These are phyloP conservation scores for Alaudala cheleensis DNA, from an alignment of 2,113 vertebrate genomes.

Conservation along the genomic window DNA sequence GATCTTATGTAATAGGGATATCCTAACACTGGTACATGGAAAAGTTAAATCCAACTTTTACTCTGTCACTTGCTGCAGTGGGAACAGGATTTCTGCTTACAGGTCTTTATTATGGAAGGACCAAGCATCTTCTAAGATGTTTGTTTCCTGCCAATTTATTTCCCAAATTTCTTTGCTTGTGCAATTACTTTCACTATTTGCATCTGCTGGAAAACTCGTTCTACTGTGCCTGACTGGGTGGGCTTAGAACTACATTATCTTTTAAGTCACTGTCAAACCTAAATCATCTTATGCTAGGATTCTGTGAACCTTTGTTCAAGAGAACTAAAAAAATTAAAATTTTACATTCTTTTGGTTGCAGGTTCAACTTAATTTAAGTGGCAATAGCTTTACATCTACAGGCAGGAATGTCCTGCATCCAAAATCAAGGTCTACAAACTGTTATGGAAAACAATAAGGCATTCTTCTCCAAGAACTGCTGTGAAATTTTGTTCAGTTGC, in stretches of 20 bases:
- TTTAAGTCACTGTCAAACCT: not conserved
- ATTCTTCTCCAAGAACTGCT: not conserved
- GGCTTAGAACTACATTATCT: not conserved
- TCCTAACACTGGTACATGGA: not conserved
- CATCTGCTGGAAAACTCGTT: not conserved
- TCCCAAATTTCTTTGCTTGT: not conserved
- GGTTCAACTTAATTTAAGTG: not conserved
- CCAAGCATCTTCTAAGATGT: not conserved
- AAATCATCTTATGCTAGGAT: not conserved
- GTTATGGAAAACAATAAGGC: not conserved
- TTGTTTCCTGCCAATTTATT: not conserved
- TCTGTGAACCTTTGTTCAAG: not conserved
- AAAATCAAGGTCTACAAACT: not conserved
- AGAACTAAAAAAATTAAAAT: not conserved
- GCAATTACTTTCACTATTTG: not conserved
- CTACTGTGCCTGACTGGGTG: not conserved
- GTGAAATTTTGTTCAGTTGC: not conserved
- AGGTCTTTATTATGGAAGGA: not conserved
- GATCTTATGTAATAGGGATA: not conserved
- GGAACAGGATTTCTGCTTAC: not conserved
- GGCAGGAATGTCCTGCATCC: not conserved
- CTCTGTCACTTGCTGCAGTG: not conserved
- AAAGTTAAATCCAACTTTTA: not conserved
- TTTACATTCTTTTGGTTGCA: not conserved
- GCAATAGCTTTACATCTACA: not conserved